These are phyloP conservation scores for Yponomeuta plumbellus DNA, from an alignment of 2,888 invertebrate genomes.

Conservation along the genomic window DNA sequence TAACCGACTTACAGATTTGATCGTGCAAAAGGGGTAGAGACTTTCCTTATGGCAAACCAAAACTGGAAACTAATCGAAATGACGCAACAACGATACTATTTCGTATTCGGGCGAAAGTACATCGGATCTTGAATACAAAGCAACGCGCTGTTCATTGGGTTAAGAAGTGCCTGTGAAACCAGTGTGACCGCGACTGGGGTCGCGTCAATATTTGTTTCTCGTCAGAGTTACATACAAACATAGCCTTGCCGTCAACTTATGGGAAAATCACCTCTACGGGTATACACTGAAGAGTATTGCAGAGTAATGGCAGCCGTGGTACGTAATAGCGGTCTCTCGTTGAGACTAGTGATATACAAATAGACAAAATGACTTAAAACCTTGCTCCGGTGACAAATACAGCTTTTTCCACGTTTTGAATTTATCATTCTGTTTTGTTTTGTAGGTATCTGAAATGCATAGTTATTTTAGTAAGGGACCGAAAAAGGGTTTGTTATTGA, in stretches of 20 bases:
- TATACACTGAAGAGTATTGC: not conserved
- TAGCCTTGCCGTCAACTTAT: not conserved
- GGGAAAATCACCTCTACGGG: not conserved
- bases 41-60: not conserved
- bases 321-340: not conserved
- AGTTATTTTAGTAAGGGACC: not conserved
- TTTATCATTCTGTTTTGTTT: not conserved
- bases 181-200: not conserved
- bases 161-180: slow-evolving; percentile 10
- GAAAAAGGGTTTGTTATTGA: no score
- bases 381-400: not conserved
- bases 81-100: not conserved
- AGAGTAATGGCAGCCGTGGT: not conserved
- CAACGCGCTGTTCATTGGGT: not conserved
- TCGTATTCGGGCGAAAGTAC: not conserved
- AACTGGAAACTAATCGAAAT: not conserved
- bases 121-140: not conserved
- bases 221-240: not conserved
- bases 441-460: not conserved
- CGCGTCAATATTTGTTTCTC: slow-evolving; percentile 59
- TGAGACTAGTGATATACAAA: slow-evolving; percentile 50
- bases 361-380: slow-evolving; percentile 32
- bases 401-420: not conserved
- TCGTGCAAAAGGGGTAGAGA: no score
- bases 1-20: no score